These are phyloP conservation scores for Bergia sp. DNA, from an alignment of 92 coral and sea anemone genomes.

Conservation along the genomic window DNA sequence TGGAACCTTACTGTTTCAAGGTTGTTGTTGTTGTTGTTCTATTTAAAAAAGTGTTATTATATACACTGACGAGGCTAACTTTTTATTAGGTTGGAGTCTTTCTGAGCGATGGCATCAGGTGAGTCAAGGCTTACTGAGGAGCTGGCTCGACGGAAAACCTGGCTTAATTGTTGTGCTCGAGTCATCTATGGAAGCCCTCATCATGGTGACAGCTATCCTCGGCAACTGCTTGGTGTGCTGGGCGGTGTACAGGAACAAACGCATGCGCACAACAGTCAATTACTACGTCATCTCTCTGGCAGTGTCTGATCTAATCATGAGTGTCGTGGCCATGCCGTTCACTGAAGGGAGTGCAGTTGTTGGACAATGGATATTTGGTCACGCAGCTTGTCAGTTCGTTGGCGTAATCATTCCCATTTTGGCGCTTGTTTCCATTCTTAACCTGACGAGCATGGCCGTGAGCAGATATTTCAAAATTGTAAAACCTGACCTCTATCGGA, in stretches of 20 bases:
- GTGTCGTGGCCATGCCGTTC: not conserved
- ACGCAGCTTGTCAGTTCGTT: conserved; percentile 39
- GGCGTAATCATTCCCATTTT: conserved; percentile 42
- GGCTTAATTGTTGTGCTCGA: conserved; percentile 5
- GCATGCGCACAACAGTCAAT: not conserved
- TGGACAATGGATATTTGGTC: conserved; percentile 35
- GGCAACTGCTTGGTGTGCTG: conserved; percentile 20
- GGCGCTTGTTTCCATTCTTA: conserved; percentile 49
- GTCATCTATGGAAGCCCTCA: not conserved
- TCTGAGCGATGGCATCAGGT: not conserved
- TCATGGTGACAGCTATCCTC: not conserved
- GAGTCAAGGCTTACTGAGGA: not conserved
- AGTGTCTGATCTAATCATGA: not conserved
- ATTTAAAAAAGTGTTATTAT: too few species aligned
- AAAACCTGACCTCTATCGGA: conserved; percentile 48
- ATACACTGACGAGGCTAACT: too few species aligned
- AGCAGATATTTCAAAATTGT: conserved; percentile 59
- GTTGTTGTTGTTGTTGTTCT: too few species aligned
- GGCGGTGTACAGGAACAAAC: conserved; percentile 14
- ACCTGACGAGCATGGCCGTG: conserved; percentile 47
- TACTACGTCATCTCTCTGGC: not conserved
- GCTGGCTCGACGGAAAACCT: not conserved
- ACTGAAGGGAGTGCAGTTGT: not conserved
- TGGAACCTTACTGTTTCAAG: too few species aligned
- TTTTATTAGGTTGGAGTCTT: not conserved